Evolutionary conservation across 2,113 vertebrate genomes (phyloP), one percentile per base, ranked within the genome.

Genomic region (Poecilia latipinna): DNA sequence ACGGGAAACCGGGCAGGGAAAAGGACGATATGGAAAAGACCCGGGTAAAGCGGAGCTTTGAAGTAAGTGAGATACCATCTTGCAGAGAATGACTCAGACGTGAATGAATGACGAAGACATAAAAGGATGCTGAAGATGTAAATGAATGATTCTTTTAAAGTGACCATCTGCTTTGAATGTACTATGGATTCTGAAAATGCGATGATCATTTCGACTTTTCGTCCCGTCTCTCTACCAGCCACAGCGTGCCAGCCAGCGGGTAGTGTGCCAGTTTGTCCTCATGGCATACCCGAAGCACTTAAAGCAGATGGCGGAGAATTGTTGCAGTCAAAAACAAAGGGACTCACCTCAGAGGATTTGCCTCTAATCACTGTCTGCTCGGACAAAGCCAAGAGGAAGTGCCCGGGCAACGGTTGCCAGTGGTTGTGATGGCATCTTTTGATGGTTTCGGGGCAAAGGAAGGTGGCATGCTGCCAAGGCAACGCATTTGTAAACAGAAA

Each of bases 381-480:
- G 83, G 88, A 93, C 84, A 90, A 90, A 91, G 87, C 83, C 82
- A 77, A 83, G 39, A 85, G 67, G 79, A 83, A 57, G 77, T 90
- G 90, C 82, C 91, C 73, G 7, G 81, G 82, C 83, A 85, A 89
- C 74, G 65, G 79, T 84, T 87, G 83, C 88, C 86, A 91, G 84
- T 71, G 75, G 80, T 78, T 79, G 85, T 79, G 78, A 85, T 93
- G 91, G 91, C 87, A 92, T 90, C 79, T 85, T 85, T 89, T 84
- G 61, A 35, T 70, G 35, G 65, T 69, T 54, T 75, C 70, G 63
- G 88, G 89, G 83, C 81, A 82, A 44, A 88, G 75, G 78, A 84
- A 86, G 88, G 82, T 92, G 93, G 93, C 90, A 85, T 6, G 0
- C 70, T 83, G 91, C 91, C 93, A 93, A 91, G 72, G 70, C 83